Conservation (phyloP, 2,888 invertebrate species). For the Coecobrya sp. region DNA sequence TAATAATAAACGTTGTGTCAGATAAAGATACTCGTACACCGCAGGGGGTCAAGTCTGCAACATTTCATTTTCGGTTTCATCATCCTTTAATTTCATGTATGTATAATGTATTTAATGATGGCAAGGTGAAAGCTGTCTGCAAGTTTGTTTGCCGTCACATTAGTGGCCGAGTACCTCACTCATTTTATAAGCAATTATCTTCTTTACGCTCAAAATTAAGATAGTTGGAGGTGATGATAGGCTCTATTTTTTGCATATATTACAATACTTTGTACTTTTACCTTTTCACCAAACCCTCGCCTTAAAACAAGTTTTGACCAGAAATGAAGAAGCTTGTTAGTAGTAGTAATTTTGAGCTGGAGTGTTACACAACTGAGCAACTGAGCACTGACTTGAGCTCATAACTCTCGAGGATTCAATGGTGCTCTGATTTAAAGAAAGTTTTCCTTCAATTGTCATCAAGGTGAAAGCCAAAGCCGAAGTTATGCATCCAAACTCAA, state of each 20-base stretch:
- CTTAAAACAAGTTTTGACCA: neutral
- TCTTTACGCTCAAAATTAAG: neutral
- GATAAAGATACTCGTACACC: neutral
- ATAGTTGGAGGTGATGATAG: neutral
- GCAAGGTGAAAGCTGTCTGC: neutral
- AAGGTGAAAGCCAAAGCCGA: neutral
- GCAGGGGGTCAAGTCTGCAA: neutral
- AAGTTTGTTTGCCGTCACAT: neutral
- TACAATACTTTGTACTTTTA: neutral
- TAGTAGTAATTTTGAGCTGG: neutral
- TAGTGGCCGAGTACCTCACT: too few species aligned
- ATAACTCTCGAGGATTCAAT: neutral
- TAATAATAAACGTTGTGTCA: neutral
- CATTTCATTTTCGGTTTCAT: slow-evolving; percentile 10
- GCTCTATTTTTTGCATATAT: neutral
- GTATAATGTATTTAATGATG: too few species aligned
- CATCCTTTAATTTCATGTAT: neutral
- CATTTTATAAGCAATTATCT: neutral
- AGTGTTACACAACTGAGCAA: neutral
- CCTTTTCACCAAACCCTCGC: neutral
- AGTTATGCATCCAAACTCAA: slow-evolving; percentile 40
- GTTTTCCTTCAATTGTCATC: neutral
- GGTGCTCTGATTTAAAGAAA: neutral
- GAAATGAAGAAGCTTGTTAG: neutral
- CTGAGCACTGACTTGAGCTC: neutral